Evolutionary conservation across 2,888 invertebrate genomes (phyloP).

Genomic region (Hedya salicella): DNA sequence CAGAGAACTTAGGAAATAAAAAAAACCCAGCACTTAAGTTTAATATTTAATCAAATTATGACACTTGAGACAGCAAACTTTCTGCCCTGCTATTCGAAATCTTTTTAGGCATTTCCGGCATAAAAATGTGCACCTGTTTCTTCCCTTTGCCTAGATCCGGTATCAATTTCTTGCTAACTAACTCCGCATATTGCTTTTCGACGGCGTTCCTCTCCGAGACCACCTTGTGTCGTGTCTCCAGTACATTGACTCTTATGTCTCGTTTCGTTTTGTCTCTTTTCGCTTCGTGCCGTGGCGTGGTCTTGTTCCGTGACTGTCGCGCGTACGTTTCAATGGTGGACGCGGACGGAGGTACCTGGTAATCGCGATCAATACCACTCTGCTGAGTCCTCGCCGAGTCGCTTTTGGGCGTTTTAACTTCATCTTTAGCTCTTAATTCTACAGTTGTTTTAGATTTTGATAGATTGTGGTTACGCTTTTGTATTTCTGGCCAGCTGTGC

Average conservation of each 20-base stretch:
- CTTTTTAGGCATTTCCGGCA: conserved; percentile 87
- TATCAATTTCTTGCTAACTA: conserved; percentile 74
- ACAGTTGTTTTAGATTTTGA: conserved; percentile 71
- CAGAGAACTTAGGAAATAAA: not conserved
- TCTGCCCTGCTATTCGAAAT: conserved; percentile 67
- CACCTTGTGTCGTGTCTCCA: conserved; percentile 73
- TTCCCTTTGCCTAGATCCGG: conserved; percentile 77
- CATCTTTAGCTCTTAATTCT: conserved; percentile 66
- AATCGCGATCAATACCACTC: conserved; percentile 76
- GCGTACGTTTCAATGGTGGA: conserved; percentile 82
- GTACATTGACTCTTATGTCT: conserved; percentile 63
- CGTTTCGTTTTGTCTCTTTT: conserved; percentile 57
- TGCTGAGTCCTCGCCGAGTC: conserved; percentile 69
- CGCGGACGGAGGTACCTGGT: conserved; percentile 76
- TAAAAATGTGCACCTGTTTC: conserved; percentile 90
- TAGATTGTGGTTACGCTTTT: conserved; percentile 62
- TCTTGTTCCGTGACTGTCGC: conserved; percentile 79
- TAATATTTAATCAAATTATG: conserved; percentile 49
- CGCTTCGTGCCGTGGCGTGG: conserved; percentile 67
- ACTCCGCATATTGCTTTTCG: conserved; percentile 76
- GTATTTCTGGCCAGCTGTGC: conserved; percentile 78
- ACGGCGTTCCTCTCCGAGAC: conserved; percentile 69
- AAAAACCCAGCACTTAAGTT: not conserved
- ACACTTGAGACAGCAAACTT: conserved; percentile 67
- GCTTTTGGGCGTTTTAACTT: conserved; percentile 61